A percentile compares a stretch with the other conserved stretches of the same genome.
phyloP scores from a whole-genome alignment of 2,113 vertebrate species.

The Toxostoma redivivum region DNA sequence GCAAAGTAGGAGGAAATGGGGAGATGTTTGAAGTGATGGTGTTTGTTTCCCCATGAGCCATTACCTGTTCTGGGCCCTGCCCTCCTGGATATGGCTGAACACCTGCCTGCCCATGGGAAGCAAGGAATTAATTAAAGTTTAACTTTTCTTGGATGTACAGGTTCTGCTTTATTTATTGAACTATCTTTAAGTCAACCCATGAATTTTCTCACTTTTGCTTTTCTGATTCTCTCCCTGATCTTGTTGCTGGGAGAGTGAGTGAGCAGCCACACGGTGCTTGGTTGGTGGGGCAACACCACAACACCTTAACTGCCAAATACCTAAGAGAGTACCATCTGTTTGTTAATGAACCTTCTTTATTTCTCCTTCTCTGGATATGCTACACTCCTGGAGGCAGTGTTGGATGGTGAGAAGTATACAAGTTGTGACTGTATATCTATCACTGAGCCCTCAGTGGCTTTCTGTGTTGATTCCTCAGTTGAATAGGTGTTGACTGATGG shows the following conservation, averaged over 20 bases:
- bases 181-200: not conserved
- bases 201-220: not conserved
- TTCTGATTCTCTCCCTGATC: not conserved
- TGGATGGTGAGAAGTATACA: not conserved
- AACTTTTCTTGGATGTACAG: not conserved
- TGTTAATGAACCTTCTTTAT: not conserved
- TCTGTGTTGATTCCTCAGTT: not conserved
- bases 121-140: not conserved
- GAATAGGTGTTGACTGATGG: not conserved
- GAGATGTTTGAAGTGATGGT: not conserved
- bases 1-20: not conserved
- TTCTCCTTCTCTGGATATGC: not conserved
- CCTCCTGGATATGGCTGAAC: not conserved
- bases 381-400: not conserved
- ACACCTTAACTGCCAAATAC: not conserved
- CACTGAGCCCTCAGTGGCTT: not conserved
- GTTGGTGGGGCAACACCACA: not conserved
- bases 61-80: not conserved
- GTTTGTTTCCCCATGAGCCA: not conserved
- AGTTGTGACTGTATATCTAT: not conserved
- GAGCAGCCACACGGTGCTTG: fast-evolving
- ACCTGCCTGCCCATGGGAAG: not conserved
- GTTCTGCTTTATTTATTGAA: not conserved
- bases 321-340: not conserved
- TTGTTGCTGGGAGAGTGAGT: not conserved